Evolutionary conservation across 1,140 invertebrate genomes (phyloP), one percentile per base, ranked within the genome.

Genomic region (Drosophila erecta): DNA sequence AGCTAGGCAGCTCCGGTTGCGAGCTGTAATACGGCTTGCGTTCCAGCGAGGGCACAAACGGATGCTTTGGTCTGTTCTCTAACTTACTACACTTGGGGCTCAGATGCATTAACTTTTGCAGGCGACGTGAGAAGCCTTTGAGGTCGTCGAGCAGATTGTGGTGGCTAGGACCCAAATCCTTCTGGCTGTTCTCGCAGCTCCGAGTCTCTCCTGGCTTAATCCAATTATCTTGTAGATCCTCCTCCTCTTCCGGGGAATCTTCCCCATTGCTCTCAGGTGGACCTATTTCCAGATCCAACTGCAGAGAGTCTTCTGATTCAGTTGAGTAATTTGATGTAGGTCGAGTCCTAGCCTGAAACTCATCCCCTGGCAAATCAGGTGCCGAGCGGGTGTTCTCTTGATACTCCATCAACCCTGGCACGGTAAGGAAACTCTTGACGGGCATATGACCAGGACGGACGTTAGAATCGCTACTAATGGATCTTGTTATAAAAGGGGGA

Each of bases 401-500:
- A 61, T 56, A 84, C n/a, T 70, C 69, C 3, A 71, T 57, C 40
- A 85, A 15, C 0, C 70, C 43, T 2, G 80, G 81, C 2, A 90
- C 84, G 4, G 76, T 53, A 2, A 89, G 66, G 14, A 70, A 70
- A 30, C 35, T 70, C n/a, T 70, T 74, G 56, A 40, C 49, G 0
- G 40, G 11, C 54, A 56, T 51, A 43, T 76, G 50, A 11, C 20
- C 24, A n/a, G 84, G 67, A 14, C 70, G 76, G 0, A 79, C 75
- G 3, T 73, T 76, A 0, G 90, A 66, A 51, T 94, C 93, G 78
- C 95, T 94, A 59, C 93, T 94, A 49, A 92, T 85, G 8, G 92
- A 92, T 76, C 94, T 94, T n/a, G 93, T 92, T 57, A 94, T 94
- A 33, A 69, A 64, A 30, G 61, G 67, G 7, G 49, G 37, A 37